phyloP scores from a whole-genome alignment of 2,888 invertebrate species.

The Ganaspis brasiliensis region DNA sequence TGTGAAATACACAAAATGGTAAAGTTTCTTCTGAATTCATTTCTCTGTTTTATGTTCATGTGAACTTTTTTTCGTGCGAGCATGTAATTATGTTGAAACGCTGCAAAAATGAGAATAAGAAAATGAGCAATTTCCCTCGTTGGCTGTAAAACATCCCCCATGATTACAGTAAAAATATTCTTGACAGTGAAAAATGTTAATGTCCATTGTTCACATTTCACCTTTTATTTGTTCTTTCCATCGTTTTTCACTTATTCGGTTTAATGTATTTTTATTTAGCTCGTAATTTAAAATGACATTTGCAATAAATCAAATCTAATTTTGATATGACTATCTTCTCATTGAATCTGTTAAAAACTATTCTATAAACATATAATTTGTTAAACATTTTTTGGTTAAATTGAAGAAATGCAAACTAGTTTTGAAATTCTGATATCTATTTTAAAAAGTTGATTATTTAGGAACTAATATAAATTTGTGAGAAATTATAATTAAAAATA shows the following conservation, averaged over 20 bases:
- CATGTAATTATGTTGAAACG: constrained; percentile 6
- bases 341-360: too few species aligned
- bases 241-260: background rate
- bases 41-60: background rate
- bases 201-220: background rate
- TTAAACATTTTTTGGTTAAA: too few species aligned
- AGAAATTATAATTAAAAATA: too few species aligned
- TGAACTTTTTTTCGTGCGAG: background rate
- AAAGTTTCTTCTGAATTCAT: background rate
- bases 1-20: too few species aligned
- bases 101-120: constrained; percentile 11
- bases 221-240: background rate
- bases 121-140: constrained; percentile 17
- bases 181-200: background rate
- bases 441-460: too few species aligned
- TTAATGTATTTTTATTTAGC: background rate
- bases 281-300: background rate
- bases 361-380: too few species aligned
- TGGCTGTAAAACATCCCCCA: background rate
- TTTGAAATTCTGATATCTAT: too few species aligned
- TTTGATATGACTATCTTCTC: too few species aligned
- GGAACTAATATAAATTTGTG: too few species aligned
- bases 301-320: background rate
- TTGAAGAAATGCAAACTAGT: too few species aligned
- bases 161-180: constrained; percentile 2